phyloP scores from a whole-genome alignment of 2,113 vertebrate species.

The Sclerurus mexicanus region DNA sequence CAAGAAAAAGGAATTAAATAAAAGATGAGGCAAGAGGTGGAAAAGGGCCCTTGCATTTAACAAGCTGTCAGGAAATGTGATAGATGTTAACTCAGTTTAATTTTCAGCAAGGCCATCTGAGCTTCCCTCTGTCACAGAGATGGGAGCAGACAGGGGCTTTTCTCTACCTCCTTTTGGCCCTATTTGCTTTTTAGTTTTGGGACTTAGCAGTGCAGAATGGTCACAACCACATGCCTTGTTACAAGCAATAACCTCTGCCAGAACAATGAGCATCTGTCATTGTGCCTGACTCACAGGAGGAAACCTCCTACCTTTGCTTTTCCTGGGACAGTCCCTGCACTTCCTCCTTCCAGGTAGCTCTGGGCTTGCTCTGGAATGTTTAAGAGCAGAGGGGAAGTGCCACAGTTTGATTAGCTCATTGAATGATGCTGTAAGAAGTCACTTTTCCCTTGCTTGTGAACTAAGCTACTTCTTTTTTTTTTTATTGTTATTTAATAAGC shows the following conservation, averaged over 20 bases:
- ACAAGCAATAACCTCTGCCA: neutral
- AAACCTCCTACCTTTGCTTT: neutral
- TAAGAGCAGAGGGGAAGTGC: neutral
- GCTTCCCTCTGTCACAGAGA: neutral
- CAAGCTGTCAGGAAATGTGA: neutral
- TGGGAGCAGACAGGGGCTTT: neutral
- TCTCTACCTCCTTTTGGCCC: neutral
- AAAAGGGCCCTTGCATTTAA: neutral
- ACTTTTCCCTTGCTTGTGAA: neutral
- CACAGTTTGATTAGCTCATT: neutral
- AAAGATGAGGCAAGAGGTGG: conserved; percentile 37
- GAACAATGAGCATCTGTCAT: neutral
- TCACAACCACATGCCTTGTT: neutral
- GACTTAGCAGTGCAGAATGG: neutral
- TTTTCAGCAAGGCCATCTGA: neutral
- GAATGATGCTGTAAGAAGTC: neutral
- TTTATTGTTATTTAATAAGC: neutral
- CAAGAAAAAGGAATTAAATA: conserved; percentile 15
- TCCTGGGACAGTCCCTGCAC: neutral
- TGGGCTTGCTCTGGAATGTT: neutral
- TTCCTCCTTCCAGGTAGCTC: neutral
- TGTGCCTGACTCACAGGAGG: neutral
- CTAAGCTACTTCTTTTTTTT: neutral
- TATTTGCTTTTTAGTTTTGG: neutral
- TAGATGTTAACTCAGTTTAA: neutral